Conservation (phyloP, 2,113 vertebrate genomes). For the Pseudorhombus dupliciocellatus region DNA sequence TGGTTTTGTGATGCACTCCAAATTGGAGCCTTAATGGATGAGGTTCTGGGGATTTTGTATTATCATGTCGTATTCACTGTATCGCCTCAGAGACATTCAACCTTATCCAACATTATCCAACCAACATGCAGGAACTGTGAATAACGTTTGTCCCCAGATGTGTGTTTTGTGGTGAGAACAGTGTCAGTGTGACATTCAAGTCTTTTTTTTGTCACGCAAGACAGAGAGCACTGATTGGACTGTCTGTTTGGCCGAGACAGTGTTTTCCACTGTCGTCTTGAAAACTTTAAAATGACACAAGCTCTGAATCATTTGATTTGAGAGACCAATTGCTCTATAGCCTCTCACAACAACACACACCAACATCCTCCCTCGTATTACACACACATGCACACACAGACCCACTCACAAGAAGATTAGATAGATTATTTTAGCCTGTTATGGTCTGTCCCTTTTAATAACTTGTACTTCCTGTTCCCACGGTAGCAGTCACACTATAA, state of each 20-base stretch:
- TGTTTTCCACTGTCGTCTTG: conserved; percentile 23
- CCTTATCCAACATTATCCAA: not conserved
- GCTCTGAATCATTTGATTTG: conserved; percentile 13
- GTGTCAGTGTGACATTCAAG: not conserved
- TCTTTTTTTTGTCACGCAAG: conserved; percentile 1
- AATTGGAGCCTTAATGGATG: no score
- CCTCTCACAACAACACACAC: not conserved
- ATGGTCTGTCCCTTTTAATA: conserved; percentile 64
- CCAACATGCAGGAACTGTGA: not conserved
- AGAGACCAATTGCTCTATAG: not conserved
- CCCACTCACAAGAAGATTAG: conserved; percentile 59
- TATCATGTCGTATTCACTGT: not conserved
- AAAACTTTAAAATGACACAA: conserved; percentile 8
- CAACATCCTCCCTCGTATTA: conserved; percentile 6
- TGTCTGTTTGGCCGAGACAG: conserved; percentile 2
- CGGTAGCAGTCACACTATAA: conserved; percentile 52
- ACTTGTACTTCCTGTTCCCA: conserved; percentile 80
- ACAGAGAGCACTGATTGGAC: conserved; percentile 20
- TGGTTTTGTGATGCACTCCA: not conserved
- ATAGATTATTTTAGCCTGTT: conserved; percentile 70
- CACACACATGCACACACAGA: conserved; percentile 28
- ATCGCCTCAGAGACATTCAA: not conserved
- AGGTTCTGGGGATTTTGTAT: not conserved
- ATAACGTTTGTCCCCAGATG: not conserved
- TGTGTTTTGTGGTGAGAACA: not conserved